Conservation (phyloP, 2,113 vertebrate species). For the Macaca nemestrina region DNA sequence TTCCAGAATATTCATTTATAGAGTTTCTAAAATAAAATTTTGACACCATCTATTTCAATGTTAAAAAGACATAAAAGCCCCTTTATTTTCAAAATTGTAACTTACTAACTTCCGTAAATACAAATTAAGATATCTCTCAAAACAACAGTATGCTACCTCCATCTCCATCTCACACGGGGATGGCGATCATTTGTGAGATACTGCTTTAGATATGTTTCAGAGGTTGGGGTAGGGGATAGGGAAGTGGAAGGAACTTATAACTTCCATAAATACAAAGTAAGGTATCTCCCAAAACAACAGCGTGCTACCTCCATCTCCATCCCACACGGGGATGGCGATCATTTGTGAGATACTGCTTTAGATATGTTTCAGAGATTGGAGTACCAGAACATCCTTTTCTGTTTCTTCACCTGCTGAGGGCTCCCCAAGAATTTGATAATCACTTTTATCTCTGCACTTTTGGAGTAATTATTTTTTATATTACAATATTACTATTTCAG, state of each 20-base stretch:
- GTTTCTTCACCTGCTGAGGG: not conserved
- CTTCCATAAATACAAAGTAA: not conserved
- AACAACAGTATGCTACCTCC: not conserved
- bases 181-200: not conserved
- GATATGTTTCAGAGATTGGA: not conserved
- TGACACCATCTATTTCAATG: not conserved
- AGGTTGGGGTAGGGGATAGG: not conserved
- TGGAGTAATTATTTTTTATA: not conserved
- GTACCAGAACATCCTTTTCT: not conserved
- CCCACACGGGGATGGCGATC: not conserved
- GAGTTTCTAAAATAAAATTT: slow-evolving; percentile 12
- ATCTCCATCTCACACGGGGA: not conserved
- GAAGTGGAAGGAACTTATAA: not conserved
- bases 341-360: not conserved
- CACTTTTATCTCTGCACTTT: not conserved
- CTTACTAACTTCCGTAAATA: not conserved
- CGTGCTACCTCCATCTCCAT: not conserved
- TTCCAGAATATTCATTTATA: not conserved
- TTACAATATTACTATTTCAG: not conserved
- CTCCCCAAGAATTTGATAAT: not conserved
- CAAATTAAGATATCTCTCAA: not conserved
- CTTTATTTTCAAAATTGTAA: slow-evolving; percentile 30
- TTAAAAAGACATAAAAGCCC: not conserved
- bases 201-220: not conserved
- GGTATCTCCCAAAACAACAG: not conserved